Conservation (phyloP, 2,888 invertebrate genomes). For the Drosophila mimetica region DNA sequence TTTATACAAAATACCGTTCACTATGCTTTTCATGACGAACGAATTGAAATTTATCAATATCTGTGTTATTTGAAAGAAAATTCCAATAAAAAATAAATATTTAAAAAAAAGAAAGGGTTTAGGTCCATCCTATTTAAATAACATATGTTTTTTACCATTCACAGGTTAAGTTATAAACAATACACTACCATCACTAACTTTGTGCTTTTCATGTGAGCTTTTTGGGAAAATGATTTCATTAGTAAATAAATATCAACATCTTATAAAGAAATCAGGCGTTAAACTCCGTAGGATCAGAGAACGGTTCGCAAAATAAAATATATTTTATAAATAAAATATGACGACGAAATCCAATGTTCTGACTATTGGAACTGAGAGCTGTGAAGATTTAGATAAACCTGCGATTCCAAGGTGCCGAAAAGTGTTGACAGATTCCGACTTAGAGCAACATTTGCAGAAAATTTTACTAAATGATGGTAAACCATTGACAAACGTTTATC, state of each 20-base stretch:
- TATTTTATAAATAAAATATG: not conserved
- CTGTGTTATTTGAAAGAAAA: slow-evolving; percentile 8
- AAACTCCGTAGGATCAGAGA: not conserved
- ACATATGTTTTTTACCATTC: not conserved
- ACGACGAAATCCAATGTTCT: not conserved
- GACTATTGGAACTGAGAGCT: not conserved
- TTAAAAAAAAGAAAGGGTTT: not conserved
- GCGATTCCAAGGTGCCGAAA: not conserved
- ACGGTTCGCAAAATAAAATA: not conserved
- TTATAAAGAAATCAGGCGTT: not conserved
- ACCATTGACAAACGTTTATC: not conserved
- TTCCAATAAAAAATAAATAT: not conserved
- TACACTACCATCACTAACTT: slow-evolving; percentile 1
- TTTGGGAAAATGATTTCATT: not conserved
- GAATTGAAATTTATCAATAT: slow-evolving; percentile 8
- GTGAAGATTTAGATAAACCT: not conserved
- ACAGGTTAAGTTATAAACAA: not conserved
- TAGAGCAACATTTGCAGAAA: slow-evolving; percentile 10
- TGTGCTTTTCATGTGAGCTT: slow-evolving; percentile 10
- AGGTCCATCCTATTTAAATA: not conserved
- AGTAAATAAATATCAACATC: not conserved
- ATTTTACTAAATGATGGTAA: not conserved
- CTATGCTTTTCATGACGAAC: not conserved
- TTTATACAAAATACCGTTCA: not conserved
- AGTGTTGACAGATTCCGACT: not conserved